These are phyloP conservation scores for Capitulum mitella DNA, from an alignment of 2,888 invertebrate genomes.

Conservation along the genomic window DNA sequence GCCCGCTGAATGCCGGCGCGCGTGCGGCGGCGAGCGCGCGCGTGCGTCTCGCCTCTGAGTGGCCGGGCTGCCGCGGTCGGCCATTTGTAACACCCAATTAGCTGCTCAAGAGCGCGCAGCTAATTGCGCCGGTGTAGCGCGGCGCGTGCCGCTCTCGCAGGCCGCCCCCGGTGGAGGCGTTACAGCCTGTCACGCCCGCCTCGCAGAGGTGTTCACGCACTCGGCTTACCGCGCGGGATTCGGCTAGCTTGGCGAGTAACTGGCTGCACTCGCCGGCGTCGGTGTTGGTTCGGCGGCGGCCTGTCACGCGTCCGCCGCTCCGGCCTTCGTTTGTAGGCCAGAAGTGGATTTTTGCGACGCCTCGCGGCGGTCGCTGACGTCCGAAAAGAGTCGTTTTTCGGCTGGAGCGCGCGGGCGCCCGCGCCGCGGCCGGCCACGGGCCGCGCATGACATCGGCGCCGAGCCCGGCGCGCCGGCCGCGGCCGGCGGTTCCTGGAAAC, in stretches of 20 bases:
- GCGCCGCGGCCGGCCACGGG: too few species aligned
- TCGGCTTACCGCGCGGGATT: background rate
- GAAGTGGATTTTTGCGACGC: too few species aligned
- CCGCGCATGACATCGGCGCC: too few species aligned
- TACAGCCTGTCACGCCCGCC: too few species aligned
- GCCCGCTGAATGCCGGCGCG: background rate
- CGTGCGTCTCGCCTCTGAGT: background rate
- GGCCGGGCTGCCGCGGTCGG: background rate
- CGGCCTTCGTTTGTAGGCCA: too few species aligned
- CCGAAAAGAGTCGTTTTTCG: too few species aligned
- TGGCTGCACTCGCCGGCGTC: background rate
- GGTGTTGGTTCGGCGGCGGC: too few species aligned
- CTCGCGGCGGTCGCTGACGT: too few species aligned
- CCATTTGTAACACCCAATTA: conserved; percentile 6
- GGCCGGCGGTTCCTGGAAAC: background rate
- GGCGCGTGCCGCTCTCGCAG: background rate
- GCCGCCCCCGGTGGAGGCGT: background rate
- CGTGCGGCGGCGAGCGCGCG: background rate
- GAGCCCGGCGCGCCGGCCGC: too few species aligned
- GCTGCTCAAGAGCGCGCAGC: background rate
- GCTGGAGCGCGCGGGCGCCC: too few species aligned
- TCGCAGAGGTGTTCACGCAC: too few species aligned
- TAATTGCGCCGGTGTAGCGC: background rate
- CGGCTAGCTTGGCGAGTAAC: background rate
- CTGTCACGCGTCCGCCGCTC: too few species aligned